Percentiles rank a stretch among this genome's conserved stretches.
phyloP scores from a whole-genome alignment of 2,888 invertebrate genomes.

The Plagiodera versicolora region DNA sequence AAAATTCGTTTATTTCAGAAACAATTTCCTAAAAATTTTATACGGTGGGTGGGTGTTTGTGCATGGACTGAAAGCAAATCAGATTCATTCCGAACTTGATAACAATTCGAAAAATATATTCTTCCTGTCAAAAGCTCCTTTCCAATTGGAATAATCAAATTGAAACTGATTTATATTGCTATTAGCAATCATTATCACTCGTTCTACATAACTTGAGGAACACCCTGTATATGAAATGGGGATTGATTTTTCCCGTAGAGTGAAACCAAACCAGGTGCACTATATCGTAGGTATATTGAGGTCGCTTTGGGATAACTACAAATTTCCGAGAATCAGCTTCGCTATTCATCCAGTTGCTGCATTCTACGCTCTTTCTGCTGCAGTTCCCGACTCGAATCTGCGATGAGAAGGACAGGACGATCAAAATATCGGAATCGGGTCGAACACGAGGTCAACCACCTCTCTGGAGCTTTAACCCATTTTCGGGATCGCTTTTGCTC shows the following conservation, averaged over 20 bases:
- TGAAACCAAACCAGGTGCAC: background rate
- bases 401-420: background rate
- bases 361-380: background rate
- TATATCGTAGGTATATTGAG: background rate
- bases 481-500: slow-evolving; percentile 12
- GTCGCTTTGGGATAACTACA: background rate
- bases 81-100: no score
- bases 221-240: no score
- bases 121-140: no score
- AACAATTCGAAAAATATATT: no score
- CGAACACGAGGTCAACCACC: slow-evolving; percentile 39
- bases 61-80: no score
- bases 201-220: no score
- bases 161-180: no score
- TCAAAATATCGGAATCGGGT: slow-evolving; percentile 8
- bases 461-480: slow-evolving; percentile 30
- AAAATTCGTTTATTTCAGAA: no score
- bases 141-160: no score
- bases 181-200: no score
- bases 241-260: background rate
- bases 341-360: background rate
- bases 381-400: background rate
- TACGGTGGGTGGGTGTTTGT: no score
- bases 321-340: background rate
- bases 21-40: no score